Conservation (phyloP, 2,797 vertebrate species). For the Coendou prehensilis region DNA sequence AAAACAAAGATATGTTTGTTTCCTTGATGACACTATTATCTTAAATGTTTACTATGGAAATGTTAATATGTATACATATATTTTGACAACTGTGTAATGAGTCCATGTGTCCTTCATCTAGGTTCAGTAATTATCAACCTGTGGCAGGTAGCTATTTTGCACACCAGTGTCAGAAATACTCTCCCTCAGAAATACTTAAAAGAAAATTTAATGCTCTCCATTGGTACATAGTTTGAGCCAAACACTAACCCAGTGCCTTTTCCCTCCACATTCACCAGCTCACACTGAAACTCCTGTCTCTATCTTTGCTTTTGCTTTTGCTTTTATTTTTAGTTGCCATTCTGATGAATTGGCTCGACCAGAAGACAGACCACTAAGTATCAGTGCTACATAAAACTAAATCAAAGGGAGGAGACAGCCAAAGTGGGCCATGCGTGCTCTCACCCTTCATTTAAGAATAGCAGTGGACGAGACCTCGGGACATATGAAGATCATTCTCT, state of each 20-base stretch:
- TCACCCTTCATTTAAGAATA: too few relatives aligned
- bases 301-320: neutral
- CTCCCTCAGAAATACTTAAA: neutral
- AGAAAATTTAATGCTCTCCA: neutral
- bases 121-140: neutral
- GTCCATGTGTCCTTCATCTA: neutral
- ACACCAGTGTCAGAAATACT: neutral
- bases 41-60: neutral
- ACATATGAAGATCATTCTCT: neutral
- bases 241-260: neutral
- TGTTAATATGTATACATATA: neutral
- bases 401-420: neutral
- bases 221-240: neutral
- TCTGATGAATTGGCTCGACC: neutral
- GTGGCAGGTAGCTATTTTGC: neutral
- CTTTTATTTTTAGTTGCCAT: neutral
- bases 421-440: neutral
- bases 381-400: neutral
- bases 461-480: neutral
- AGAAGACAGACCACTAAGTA: neutral
- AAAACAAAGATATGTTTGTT: neutral
- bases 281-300: neutral
- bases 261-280: neutral
- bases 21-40: neutral
- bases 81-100: neutral